Evolutionary conservation across 2,888 invertebrate genomes (phyloP), one percentile per base, ranked within the genome.

Genomic region (Drosophila mimetica): DNA sequence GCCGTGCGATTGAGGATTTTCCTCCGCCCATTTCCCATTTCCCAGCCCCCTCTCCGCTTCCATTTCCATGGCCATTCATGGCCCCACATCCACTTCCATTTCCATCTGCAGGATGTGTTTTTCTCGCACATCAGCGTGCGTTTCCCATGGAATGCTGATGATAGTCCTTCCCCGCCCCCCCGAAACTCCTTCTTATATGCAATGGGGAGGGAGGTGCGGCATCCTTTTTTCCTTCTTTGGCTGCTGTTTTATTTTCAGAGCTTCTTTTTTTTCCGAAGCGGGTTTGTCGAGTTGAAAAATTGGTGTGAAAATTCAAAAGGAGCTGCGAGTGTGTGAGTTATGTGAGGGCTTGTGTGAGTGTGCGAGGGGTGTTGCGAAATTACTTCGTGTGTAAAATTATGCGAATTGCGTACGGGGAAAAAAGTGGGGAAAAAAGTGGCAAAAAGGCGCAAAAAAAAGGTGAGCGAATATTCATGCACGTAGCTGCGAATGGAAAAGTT

Each of bases 261-360:
- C 34, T 57, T 60, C 22, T 50, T 55, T 60, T 77, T 80, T 74
- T 71, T n/a, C n/a, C 51, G 53, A 51, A 76, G 75, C 77, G 81
- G 76, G 77, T 79, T 88, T 83, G 82, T 88, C 88, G 89, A 79
- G 81, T 86, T 89, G 90, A 89, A 81, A 90, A 89, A 89, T 90
- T 89, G 89, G 81, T 90, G 89, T 81, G 90, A 90, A 89, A 90
- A 89, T 90, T 84, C 83, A 83, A 86, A 90, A 90, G 79, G 89
- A 89, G 88, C 67, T 88, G 79, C 89, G 69, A 86, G 74, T 82
- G 89, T 76, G 74, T 75, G 74, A 70, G 74, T 74, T 74, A 74
- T 74, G 73, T 54, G 39, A 25, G 70, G 25, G 55, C 25, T 44
- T 28, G 44, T 41, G 32, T 42, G 69, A 42, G 64, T 73, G 41